These are phyloP conservation scores for Tamias sibiricus DNA, from an alignment of 2,113 vertebrate genomes.

Conservation along the genomic window DNA sequence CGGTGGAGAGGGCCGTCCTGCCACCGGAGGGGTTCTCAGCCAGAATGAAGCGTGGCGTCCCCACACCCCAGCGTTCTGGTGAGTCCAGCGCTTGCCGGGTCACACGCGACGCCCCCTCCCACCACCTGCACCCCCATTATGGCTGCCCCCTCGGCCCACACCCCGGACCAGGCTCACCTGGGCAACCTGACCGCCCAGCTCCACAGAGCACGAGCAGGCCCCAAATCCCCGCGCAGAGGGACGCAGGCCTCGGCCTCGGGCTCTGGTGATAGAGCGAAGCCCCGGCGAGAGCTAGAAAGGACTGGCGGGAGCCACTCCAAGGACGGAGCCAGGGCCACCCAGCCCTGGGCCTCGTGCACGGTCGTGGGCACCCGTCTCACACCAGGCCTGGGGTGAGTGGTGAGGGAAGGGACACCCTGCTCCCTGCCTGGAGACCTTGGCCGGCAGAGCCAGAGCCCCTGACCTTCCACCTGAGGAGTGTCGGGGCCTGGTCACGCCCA, in stretches of 20 bases:
- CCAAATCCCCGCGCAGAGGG: rapidly evolving
- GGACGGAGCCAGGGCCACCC: not conserved
- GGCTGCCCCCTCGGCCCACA: rapidly evolving
- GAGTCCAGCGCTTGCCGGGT: not conserved
- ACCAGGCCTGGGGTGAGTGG: not conserved
- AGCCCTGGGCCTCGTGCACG: not conserved
- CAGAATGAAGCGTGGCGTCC: not conserved
- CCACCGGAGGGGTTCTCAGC: no score
- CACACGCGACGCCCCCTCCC: not conserved
- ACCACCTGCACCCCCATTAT: no score
- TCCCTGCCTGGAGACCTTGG: not conserved
- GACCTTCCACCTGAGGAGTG: not conserved
- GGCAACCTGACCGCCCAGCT: rapidly evolving
- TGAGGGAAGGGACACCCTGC: no score
- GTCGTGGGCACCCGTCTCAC: not conserved
- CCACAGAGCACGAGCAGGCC: rapidly evolving
- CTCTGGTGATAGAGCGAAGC: rapidly evolving
- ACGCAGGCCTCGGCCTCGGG: not conserved
- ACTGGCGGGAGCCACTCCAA: no score
- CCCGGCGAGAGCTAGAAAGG: not conserved
- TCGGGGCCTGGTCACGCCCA: not conserved
- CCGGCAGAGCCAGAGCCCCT: not conserved
- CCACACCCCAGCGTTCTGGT: rapidly evolving
- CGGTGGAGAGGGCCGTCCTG: no score
- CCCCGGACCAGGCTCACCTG: not conserved